Percentiles rank a stretch among this genome's conserved stretches.
phyloP scores from a whole-genome alignment of 2,888 invertebrate genomes.

The Diaphora mendica region DNA sequence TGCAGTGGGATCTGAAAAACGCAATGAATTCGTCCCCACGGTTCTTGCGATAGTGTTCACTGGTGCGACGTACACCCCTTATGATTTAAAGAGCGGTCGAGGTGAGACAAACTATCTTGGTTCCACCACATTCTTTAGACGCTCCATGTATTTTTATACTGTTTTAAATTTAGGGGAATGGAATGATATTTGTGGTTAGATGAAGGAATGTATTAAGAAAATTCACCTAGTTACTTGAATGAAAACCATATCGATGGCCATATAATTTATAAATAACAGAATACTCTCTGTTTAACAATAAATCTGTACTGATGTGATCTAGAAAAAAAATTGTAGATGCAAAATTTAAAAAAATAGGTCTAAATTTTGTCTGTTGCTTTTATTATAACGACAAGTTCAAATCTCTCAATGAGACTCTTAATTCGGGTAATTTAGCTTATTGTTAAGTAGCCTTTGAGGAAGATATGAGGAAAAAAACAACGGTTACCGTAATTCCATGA shows the following conservation, averaged over 20 bases:
- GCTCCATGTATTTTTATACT: slow-evolving; percentile 34
- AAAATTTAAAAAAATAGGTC: too few species aligned
- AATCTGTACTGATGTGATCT: neutral
- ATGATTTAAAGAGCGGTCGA: slow-evolving; percentile 65
- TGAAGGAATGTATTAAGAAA: neutral
- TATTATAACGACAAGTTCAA: neutral
- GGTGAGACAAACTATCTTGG: slow-evolving; percentile 56
- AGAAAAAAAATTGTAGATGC: neutral
- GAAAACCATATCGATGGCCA: too few species aligned
- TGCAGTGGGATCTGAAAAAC: slow-evolving; percentile 87
- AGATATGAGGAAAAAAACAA: neutral
- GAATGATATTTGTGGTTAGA: neutral
- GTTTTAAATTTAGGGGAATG: slow-evolving; percentile 16
- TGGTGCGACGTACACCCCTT: slow-evolving; percentile 70
- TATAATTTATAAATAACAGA: too few species aligned
- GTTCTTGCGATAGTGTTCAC: slow-evolving; percentile 82
- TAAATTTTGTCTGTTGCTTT: neutral
- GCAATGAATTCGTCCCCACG: slow-evolving; percentile 83
- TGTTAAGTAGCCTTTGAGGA: neutral
- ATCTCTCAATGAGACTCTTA: neutral
- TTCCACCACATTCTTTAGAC: slow-evolving; percentile 38
- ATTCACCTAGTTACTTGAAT: neutral
- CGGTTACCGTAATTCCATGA: neutral
- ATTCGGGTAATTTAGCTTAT: neutral
- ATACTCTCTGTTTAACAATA: too few species aligned